Base-by-base conservation (phyloP, 2,113 vertebrate species). In the Tetrao urogallus region DNA sequence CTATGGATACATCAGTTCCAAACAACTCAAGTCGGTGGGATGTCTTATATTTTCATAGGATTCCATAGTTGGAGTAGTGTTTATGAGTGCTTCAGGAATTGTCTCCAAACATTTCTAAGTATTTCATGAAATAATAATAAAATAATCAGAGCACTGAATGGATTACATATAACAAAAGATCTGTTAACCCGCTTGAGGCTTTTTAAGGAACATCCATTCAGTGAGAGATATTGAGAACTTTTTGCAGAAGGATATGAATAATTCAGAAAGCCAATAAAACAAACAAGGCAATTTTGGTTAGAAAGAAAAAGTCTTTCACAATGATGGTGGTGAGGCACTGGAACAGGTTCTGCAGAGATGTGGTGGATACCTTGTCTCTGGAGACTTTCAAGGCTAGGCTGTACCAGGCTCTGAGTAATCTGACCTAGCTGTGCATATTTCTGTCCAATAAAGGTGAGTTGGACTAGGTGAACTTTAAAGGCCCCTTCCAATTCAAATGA, bases 21-120 rank as follows among this genome's bases (percentile, higher is more conserved):
- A 84, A 88, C 7, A 81, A 15, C 2, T 42, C 13, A n/a, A 0
- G 43, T 64, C 60, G 7, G 5, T 27, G 22, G 2, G 0, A 0
- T 25, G 17, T 66, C 18, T 73, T 63, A 10, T 80, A 25, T 82
- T 91, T 92, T 82, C 19, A 67, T 24, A 57, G 3, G 17, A 20
- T 81, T 3, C 50, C 38, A 21, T 13, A 71, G 21, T 42, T 30
- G 18, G 32, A 20, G 10, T 80, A 16, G 28, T 86, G 17, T 38
- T 50, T 56, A 28, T 40, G 56, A 60, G 2, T 58, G 10, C 27
- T 80, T 5, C 9, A 30, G 27, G 28, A 45, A 14, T 85, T 64
- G 17, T 60, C 19, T 78, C 43, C 66, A 72, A 79, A 27, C 10
- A 78, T 16, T 6, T 74, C 11, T 71, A 38, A 67, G 24, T 8